phyloP scores from a whole-genome alignment of 1,140 invertebrate species.

The Drosophila serrata region DNA sequence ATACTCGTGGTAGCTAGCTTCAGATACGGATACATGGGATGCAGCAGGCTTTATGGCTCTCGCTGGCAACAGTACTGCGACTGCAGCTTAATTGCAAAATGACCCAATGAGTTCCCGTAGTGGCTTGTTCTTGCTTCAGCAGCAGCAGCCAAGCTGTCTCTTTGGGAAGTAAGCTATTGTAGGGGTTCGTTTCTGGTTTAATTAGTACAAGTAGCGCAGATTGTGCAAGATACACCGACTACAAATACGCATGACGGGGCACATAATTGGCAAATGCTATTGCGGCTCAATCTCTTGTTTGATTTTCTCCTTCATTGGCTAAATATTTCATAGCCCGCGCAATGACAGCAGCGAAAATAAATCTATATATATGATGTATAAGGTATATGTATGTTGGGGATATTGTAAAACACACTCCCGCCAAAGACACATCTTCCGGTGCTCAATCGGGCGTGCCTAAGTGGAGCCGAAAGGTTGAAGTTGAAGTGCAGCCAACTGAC shows the following conservation, averaged over 20 bases:
- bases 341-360: conserved; percentile 41
- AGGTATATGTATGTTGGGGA: conserved; percentile 4
- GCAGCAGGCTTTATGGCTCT: conserved; percentile 32
- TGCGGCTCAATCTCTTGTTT: conserved; percentile 55
- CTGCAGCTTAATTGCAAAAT: conserved; percentile 78
- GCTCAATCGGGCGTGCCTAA: conserved; percentile 76
- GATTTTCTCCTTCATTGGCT: conserved; percentile 77
- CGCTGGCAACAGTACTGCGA: conserved; percentile 37
- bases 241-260: conserved; percentile 65
- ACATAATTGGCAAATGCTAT: conserved; percentile 68
- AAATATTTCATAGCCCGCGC: conserved; percentile 55
- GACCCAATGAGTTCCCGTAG: conserved; percentile 60
- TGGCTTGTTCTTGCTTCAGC: conserved; percentile 7
- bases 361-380: background rate
- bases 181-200: conserved; percentile 43
- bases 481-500: conserved; percentile 61
- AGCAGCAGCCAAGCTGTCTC: conserved; percentile 33
- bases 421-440: conserved; percentile 54
- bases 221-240: conserved; percentile 55
- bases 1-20: conserved; percentile 26
- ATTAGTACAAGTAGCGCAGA: conserved; percentile 65
- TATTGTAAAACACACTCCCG: conserved; percentile 58
- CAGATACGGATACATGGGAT: conserved; percentile 40
- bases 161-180: conserved; percentile 23
- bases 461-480: conserved; percentile 68